Conservation (phyloP, 2,888 invertebrate species). For the Microplitis manilae region DNA sequence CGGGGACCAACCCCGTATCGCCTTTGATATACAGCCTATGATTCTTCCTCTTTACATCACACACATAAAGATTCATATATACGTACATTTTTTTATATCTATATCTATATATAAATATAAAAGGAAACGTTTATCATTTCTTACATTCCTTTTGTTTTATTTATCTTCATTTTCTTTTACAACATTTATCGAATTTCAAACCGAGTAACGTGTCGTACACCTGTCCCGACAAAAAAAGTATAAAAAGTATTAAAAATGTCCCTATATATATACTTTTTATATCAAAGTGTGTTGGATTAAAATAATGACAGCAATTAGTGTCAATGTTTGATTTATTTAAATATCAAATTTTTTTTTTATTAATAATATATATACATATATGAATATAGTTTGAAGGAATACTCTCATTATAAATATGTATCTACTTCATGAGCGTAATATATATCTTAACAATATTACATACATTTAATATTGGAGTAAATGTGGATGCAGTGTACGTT, state of each 20-base stretch:
- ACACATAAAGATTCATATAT: neutral
- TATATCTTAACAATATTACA: too few species aligned
- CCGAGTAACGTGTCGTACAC: conserved; percentile 36
- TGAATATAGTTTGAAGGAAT: too few species aligned
- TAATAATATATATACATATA: too few species aligned
- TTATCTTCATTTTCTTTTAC: conserved; percentile 36
- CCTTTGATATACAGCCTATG: conserved; percentile 51
- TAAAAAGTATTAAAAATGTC: neutral
- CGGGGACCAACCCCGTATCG: conserved; percentile 48
- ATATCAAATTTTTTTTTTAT: too few species aligned
- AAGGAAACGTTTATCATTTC: conserved; percentile 26
- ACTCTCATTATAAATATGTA: too few species aligned
- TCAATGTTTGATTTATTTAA: conserved; percentile 49
- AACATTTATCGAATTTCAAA: conserved; percentile 51
- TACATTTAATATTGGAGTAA: too few species aligned
- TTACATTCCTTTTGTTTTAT: conserved; percentile 32
- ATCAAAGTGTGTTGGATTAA: neutral
- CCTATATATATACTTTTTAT: conserved; percentile 18
- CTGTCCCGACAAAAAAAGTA: conserved; percentile 36
- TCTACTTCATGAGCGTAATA: too few species aligned
- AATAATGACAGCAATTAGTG: conserved; percentile 46
- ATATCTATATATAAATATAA: neutral
- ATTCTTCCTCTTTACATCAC: conserved; percentile 41
- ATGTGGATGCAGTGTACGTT: neutral
- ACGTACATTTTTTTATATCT: too few species aligned